A percentile compares a stretch with the other conserved stretches of the same genome.
Evolutionary conservation across 1,140 invertebrate species (phyloP).

Genomic region (Sitobion miscanthi): DNA sequence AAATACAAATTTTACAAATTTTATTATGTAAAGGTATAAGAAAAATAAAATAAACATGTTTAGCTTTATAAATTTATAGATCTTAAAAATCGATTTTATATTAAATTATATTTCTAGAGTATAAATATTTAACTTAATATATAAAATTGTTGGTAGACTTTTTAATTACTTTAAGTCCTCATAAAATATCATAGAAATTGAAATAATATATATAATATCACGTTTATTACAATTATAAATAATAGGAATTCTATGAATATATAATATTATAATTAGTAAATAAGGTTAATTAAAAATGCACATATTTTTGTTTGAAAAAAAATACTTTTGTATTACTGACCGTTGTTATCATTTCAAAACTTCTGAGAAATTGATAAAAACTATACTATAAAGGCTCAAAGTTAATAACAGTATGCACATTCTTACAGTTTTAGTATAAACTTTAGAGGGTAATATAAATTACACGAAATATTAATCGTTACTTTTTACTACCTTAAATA

Average conservation of each 20-base stretch:
- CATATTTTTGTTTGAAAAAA: not conserved
- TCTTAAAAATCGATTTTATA: too few species aligned
- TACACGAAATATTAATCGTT: not conserved
- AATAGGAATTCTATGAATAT: not conserved
- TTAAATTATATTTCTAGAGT: too few species aligned
- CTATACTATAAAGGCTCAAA: not conserved
- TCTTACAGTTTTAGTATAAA: not conserved
- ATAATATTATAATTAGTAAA: not conserved
- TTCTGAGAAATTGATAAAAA: not conserved
- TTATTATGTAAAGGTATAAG: too few species aligned
- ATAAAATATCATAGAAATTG: not conserved
- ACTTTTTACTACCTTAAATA: not conserved
- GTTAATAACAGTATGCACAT: not conserved
- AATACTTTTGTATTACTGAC: not conserved
- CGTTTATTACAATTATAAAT: not conserved
- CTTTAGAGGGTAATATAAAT: not conserved
- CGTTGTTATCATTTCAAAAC: not conserved
- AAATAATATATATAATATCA: not conserved
- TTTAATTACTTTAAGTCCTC: not conserved
- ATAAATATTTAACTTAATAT: too few species aligned
- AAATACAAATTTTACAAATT: not conserved
- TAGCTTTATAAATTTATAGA: too few species aligned
- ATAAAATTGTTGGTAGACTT: not conserved
- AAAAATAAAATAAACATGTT: too few species aligned
- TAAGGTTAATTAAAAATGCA: not conserved